Evolutionary conservation across 2,113 vertebrate genomes (phyloP).

Genomic region (Rhinoderma darwinii): DNA sequence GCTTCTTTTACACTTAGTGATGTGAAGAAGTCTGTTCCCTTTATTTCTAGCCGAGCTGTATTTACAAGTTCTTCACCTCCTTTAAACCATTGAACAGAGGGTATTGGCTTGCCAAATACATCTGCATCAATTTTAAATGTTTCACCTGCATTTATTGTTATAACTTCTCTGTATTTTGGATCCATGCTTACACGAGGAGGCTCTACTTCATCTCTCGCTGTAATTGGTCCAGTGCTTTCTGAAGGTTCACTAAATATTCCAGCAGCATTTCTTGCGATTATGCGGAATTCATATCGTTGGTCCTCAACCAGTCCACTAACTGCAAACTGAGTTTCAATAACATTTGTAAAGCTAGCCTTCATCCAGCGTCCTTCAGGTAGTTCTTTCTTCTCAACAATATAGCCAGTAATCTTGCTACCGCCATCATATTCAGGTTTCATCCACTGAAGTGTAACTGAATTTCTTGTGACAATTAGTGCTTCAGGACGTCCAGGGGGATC

Average conservation of each 20-base stretch:
- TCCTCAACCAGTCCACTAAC: slow-evolving; percentile 94
- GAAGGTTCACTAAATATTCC: slow-evolving; percentile 92
- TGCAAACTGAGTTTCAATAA: slow-evolving; percentile 93
- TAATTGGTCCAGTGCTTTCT: too few species aligned
- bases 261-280: slow-evolving; percentile 91
- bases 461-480: too few species aligned
- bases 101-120: slow-evolving; percentile 89
- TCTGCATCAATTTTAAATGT: slow-evolving; percentile 93
- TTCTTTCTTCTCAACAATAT: slow-evolving; percentile 93
- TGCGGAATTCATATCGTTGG: slow-evolving; percentile 92
- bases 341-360: slow-evolving; percentile 96
- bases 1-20: too few species aligned
- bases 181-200: slow-evolving; percentile 97
- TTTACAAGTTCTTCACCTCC: slow-evolving; percentile 92
- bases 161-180: slow-evolving; percentile 87
- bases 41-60: slow-evolving; percentile 88
- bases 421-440: slow-evolving; percentile 96
- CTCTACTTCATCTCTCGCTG: slow-evolving; percentile 93
- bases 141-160: slow-evolving; percentile 92
- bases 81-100: slow-evolving; percentile 94
- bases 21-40: slow-evolving; percentile 87
- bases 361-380: slow-evolving; percentile 92
- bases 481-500: slow-evolving; percentile 95
- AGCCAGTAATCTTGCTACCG: slow-evolving; percentile 97
- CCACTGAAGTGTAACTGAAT: slow-evolving; percentile 91